A percentile compares a stretch with the other conserved stretches of the same genome.
Conservation (phyloP, 1,140 invertebrate genomes). For the Mya arenaria region DNA sequence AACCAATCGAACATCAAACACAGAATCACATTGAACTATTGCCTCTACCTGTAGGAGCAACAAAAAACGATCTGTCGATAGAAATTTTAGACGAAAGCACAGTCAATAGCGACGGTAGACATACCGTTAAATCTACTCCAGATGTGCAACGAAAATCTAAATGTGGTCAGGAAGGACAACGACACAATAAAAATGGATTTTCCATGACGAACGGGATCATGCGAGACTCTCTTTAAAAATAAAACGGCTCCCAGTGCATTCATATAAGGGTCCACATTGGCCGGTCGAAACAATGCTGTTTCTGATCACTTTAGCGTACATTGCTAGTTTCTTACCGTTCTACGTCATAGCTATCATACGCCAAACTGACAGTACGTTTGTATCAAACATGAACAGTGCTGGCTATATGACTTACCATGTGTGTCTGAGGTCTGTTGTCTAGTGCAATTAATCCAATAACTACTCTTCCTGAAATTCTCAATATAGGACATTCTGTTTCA, state of each 20-base stretch:
- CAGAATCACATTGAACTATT: not conserved
- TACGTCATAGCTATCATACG: slow-evolving; percentile 42
- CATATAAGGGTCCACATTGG: slow-evolving; percentile 23
- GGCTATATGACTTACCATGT: slow-evolving; percentile 24
- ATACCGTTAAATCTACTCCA: too few species aligned
- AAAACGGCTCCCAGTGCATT: slow-evolving; percentile 17
- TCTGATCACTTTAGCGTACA: slow-evolving; percentile 39
- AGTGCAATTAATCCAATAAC: slow-evolving; percentile 53
- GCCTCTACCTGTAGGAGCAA: not conserved
- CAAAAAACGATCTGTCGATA: too few species aligned
- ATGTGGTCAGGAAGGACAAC: not conserved
- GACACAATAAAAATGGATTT: not conserved
- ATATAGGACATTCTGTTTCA: slow-evolving; percentile 42
- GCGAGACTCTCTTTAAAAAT: slow-evolving; percentile 27
- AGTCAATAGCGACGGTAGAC: too few species aligned
- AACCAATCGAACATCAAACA: not conserved
- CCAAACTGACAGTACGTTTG: slow-evolving; percentile 32
- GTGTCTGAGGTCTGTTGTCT: slow-evolving; percentile 48
- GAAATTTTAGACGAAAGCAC: too few species aligned
- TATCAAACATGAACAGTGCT: not conserved
- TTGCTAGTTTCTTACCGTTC: slow-evolving; percentile 49
- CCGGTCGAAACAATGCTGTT: slow-evolving; percentile 45
- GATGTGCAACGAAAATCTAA: too few species aligned
- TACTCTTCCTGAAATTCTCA: slow-evolving; percentile 54
- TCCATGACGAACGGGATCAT: not conserved